A percentile compares a stretch with the other conserved stretches of the same genome.
phyloP scores from a whole-genome alignment of 1,140 invertebrate species.

The Platyscapa corneri region DNA sequence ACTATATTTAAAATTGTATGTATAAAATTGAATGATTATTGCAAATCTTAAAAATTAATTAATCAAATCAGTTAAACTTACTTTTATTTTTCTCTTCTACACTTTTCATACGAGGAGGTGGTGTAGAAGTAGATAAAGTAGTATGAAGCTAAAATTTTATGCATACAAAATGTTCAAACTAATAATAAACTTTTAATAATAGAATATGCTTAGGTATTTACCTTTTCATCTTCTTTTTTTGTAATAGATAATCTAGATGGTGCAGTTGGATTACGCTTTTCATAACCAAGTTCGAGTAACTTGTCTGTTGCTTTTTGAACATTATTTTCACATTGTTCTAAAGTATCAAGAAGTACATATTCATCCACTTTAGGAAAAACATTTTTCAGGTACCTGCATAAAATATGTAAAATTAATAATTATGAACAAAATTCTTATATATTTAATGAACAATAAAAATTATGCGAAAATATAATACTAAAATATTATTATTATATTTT shows the following conservation, averaged over 20 bases:
- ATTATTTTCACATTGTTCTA: constrained; percentile 90
- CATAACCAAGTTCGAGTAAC: constrained; percentile 85
- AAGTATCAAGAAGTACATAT: constrained; percentile 87
- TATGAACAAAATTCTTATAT: background rate
- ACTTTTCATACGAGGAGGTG: constrained; percentile 80
- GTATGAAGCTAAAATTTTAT: constrained; percentile 39
- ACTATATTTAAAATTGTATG: constrained; percentile 73
- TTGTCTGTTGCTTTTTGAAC: constrained; percentile 89
- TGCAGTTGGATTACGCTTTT: constrained; percentile 81
- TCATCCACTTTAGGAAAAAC: constrained; percentile 94
- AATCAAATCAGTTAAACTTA: constrained; percentile 69
- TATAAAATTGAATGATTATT: constrained; percentile 11
- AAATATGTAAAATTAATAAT: constrained; percentile 4
- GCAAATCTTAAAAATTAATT: constrained; percentile 35
- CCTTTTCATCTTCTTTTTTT: constrained; percentile 74
- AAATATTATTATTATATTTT: constrained; percentile 12
- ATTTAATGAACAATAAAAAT: constrained; percentile 9
- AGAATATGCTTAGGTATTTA: constrained; percentile 47
- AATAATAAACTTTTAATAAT: background rate
- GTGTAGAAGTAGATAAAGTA: constrained; percentile 31
- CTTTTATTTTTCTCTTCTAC: constrained; percentile 84
- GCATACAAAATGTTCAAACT: background rate
- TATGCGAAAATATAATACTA: background rate
- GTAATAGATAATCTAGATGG: constrained; percentile 69
- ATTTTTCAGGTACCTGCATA: constrained; percentile 88